Percentiles rank a stretch among this genome's conserved stretches.
phyloP scores from a whole-genome alignment of 2,888 invertebrate species.

The Callinectes sapidus region DNA sequence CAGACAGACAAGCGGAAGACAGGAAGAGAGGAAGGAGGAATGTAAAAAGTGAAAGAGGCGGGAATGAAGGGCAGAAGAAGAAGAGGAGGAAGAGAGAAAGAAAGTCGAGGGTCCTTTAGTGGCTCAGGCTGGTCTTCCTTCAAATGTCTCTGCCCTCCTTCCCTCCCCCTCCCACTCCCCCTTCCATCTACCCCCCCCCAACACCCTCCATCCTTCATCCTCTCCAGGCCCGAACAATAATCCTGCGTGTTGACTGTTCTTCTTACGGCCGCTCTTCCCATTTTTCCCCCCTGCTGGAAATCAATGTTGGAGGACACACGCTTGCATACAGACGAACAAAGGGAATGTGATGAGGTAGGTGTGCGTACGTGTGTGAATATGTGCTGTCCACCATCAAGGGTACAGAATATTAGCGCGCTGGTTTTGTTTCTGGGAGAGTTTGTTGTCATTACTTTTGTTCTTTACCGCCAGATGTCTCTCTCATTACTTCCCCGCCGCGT shows the following conservation, averaged over 20 bases:
- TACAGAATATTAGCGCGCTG: too few relatives aligned
- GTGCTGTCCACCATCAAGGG: too few relatives aligned
- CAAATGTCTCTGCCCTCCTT: neutral
- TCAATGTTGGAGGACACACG: neutral
- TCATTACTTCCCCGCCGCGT: too few relatives aligned
- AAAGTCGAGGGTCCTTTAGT: neutral
- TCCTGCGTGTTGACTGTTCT: slow-evolving; percentile 1
- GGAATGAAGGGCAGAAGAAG: neutral
- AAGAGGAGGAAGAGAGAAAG: neutral
- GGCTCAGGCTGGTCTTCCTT: neutral
- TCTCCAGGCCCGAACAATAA: neutral
- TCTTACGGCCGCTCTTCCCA: neutral
- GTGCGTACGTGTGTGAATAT: neutral
- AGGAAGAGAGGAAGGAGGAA: neutral
- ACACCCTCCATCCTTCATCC: neutral
- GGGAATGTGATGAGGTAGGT: neutral
- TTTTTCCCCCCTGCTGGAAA: neutral
- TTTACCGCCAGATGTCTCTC: too few relatives aligned
- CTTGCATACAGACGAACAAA: neutral
- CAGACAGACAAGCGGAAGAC: neutral
- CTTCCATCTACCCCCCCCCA: neutral
- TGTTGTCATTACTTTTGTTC: too few relatives aligned
- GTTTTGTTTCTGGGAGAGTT: too few relatives aligned
- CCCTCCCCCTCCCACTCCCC: neutral
- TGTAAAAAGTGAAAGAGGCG: neutral